phyloP scores from a whole-genome alignment of 1,140 invertebrate genomes.

The Bombyx mori region ASM3026992v2 NC_085117.1:14890501-14891000 shows the following conservation, averaged over 20 bases:
- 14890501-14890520: too few species aligned
- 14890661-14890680: too few species aligned
- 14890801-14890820: conserved; percentile 37
- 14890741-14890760: conserved; percentile 35
- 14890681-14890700: too few species aligned
- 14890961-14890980: too few species aligned
- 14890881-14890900: conserved; percentile 54
- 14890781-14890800: conserved; percentile 40
- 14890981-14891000: too few species aligned
- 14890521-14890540: too few species aligned
- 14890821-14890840: conserved; percentile 70
- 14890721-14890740: conserved; percentile 33
- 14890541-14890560: too few species aligned
- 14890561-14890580: too few species aligned
- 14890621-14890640: too few species aligned
- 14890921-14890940: conserved; percentile 28
- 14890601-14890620: too few species aligned
- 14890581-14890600: too few species aligned
- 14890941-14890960: neutral
- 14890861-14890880: conserved; percentile 64
- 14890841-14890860: conserved; percentile 63
- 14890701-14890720: conserved; percentile 14
- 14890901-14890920: conserved; percentile 35
- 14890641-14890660: too few species aligned
- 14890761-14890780: conserved; percentile 45